Percentiles rank a stretch among this genome's conserved stretches.
These are phyloP conservation scores for Tinea semifulvella DNA, from an alignment of 2,888 invertebrate species.

Conservation along the genomic window DNA sequence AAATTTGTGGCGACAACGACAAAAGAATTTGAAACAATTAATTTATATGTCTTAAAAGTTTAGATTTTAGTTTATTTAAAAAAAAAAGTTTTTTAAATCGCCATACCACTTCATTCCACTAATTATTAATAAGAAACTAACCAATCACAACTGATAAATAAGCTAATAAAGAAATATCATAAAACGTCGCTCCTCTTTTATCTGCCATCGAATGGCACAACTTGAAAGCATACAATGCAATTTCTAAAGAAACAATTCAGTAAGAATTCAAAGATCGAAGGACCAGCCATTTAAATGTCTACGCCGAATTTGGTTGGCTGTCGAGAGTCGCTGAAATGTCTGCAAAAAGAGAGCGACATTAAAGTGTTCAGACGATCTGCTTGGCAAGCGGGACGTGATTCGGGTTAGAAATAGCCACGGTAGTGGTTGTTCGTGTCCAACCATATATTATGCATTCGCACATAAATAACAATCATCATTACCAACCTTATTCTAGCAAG, in stretches of 20 bases:
- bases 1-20: too few species aligned
- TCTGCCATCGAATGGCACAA: constrained; percentile 2
- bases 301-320: constrained; percentile 50
- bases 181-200: constrained; percentile 3
- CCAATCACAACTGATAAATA: too few species aligned
- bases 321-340: constrained; percentile 45
- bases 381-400: constrained; percentile 48
- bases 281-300: constrained; percentile 13
- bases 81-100: too few species aligned
- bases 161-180: background rate
- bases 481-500: background rate
- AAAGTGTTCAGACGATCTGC: constrained; percentile 55
- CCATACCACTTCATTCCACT: too few species aligned
- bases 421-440: constrained; percentile 7
- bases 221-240: background rate
- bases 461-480: background rate
- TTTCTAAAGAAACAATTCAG: constrained; percentile 1
- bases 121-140: too few species aligned
- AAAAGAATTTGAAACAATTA: too few species aligned
- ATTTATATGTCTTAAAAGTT: too few species aligned
- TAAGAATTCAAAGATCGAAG: constrained; percentile 12
- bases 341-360: constrained; percentile 63
- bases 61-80: too few species aligned
- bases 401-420: constrained; percentile 52
- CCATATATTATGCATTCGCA: constrained; percentile 7